These are phyloP conservation scores for Rostratula benghalensis DNA, from an alignment of 2,113 vertebrate species.

Conservation along the genomic window DNA sequence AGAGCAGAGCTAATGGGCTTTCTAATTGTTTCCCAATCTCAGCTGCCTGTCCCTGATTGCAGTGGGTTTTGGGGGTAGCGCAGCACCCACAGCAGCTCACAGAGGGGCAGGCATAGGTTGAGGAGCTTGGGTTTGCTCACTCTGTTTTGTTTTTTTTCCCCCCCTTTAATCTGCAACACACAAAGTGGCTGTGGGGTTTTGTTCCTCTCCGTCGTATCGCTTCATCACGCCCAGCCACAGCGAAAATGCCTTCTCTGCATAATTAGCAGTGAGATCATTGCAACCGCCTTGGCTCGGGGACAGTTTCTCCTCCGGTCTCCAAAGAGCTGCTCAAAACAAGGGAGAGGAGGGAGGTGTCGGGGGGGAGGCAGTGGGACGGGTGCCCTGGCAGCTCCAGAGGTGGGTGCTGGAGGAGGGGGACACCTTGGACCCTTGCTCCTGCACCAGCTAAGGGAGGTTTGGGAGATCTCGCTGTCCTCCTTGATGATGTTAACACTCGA, in stretches of 20 bases:
- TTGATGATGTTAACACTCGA: accelerated
- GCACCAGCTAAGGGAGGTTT: background rate
- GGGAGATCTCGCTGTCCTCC: background rate
- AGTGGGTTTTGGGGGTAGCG: slow-evolving; percentile 20
- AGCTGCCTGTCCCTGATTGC: slow-evolving; percentile 56
- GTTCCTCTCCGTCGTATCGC: background rate
- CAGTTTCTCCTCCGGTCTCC: background rate
- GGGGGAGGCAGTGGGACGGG: background rate
- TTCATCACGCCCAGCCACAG: slow-evolving; percentile 31
- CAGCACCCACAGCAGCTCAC: background rate
- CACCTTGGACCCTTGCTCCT: background rate
- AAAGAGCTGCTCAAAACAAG: background rate
- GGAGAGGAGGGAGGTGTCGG: background rate
- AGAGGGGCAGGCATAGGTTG: background rate
- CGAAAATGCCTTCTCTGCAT: slow-evolving; percentile 51
- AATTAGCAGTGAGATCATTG: slow-evolving; percentile 65
- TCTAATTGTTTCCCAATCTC: slow-evolving; percentile 58
- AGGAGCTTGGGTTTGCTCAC: background rate
- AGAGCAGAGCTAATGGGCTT: slow-evolving; percentile 43
- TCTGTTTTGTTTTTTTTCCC: background rate
- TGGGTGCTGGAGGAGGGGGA: background rate
- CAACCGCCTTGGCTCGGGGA: background rate
- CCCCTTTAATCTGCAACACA: background rate
- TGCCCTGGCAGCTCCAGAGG: no score
- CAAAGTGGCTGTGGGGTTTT: slow-evolving; percentile 24